These are phyloP conservation scores for Percopsis omiscomaycus DNA, from an alignment of 2,797 vertebrate genomes.

Conservation along the genomic window DNA sequence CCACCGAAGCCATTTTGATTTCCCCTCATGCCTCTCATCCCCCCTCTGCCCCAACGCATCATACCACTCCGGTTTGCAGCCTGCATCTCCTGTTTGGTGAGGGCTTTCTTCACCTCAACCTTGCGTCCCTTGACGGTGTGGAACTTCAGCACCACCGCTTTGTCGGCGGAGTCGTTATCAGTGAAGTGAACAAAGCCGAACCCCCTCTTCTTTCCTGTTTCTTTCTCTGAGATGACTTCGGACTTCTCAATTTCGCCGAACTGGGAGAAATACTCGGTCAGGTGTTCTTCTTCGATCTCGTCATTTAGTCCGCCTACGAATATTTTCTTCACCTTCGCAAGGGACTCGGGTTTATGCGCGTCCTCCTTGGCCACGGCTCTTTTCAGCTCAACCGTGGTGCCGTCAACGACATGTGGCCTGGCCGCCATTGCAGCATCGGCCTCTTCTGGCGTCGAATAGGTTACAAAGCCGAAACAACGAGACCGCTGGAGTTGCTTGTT, in stretches of 20 bases:
- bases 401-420: conserved; percentile 94
- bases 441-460: conserved; percentile 91
- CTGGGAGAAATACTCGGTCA: conserved; percentile 87
- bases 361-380: conserved; percentile 96
- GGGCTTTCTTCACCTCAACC: conserved; percentile 96
- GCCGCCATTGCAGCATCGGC: conserved; percentile 93
- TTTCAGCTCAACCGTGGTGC: conserved; percentile 93
- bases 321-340: conserved; percentile 97
- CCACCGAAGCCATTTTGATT: conserved; percentile 86
- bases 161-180: conserved; percentile 93
- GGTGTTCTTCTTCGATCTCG: conserved; percentile 87
- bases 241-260: conserved; percentile 94
- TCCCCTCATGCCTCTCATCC: conserved; percentile 83
- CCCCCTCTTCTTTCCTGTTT: conserved; percentile 92
- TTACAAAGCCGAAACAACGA: conserved; percentile 97
- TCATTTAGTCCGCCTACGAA: conserved; percentile 93
- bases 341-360: conserved; percentile 91
- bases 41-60: conserved; percentile 73
- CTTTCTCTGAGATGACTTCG: conserved; percentile 96
- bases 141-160: conserved; percentile 93
- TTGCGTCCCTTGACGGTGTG: conserved; percentile 94
- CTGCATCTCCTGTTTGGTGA: conserved; percentile 96
- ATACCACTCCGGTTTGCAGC: conserved; percentile 74
- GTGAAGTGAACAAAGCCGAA: conserved; percentile 97
- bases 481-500: conserved; percentile 96